A percentile compares a stretch with the other conserved stretches of the same genome.
phyloP scores from a whole-genome alignment of 2,888 invertebrate genomes.

The Idaea dimidiata region DNA sequence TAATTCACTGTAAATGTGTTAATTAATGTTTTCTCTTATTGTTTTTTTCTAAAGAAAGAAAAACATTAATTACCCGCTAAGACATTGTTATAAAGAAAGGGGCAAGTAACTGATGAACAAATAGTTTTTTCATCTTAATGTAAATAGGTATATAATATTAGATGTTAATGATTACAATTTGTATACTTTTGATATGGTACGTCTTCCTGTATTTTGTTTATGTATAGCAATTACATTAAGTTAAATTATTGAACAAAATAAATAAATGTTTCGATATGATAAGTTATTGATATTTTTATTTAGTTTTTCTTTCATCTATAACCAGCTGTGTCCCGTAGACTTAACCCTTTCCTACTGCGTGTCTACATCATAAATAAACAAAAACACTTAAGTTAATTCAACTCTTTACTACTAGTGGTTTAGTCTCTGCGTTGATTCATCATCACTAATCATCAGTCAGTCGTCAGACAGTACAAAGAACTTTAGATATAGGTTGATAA shows the following conservation, averaged over 20 bases:
- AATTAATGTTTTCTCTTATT: background rate
- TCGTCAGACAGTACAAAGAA: too few species aligned
- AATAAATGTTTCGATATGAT: constrained; percentile 74
- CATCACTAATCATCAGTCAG: too few species aligned
- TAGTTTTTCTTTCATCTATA: too few species aligned
- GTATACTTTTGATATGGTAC: constrained; percentile 55
- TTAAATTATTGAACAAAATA: constrained; percentile 77
- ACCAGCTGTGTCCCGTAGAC: too few species aligned
- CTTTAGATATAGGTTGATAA: too few species aligned
- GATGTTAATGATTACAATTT: background rate
- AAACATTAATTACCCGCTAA: background rate
- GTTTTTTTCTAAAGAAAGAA: too few species aligned
- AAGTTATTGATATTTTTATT: constrained; percentile 6
- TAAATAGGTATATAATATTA: constrained; percentile 5
- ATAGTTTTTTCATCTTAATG: background rate
- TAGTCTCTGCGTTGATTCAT: too few species aligned
- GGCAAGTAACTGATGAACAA: background rate
- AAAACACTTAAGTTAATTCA: too few species aligned
- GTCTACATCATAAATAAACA: too few species aligned
- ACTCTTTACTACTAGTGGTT: too few species aligned
- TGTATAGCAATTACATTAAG: constrained; percentile 66
- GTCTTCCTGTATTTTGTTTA: constrained; percentile 77
- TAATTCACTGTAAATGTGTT: background rate
- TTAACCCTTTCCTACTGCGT: too few species aligned
- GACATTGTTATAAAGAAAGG: too few species aligned